Conservation (phyloP, 2,113 vertebrate species). For the Leuciscus idus region DNA sequence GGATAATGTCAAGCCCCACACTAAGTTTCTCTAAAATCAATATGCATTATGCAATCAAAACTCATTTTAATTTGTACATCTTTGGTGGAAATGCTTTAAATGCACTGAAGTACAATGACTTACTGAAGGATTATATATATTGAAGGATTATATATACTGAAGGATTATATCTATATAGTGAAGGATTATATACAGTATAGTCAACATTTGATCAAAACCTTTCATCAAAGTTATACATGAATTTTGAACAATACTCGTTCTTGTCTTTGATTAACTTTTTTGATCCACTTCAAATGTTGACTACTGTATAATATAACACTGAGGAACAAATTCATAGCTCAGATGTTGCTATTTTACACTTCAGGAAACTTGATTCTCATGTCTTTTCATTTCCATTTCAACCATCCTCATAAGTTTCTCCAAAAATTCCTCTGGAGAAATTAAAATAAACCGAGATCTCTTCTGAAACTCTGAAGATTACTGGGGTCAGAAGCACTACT, state of each 20-base stretch:
- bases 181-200: no score
- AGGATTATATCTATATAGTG: not conserved
- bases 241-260: no score
- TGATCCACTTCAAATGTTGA: no score
- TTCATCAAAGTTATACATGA: no score
- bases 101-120: not conserved
- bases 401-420: not conserved
- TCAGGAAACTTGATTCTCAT: not conserved
- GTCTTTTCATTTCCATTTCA: not conserved
- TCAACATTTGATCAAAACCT: no score
- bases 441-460: not conserved
- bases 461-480: not conserved
- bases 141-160: not conserved
- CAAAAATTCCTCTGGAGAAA: not conserved
- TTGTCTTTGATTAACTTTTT: no score
- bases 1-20: not conserved
- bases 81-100: not conserved
- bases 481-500: not conserved
- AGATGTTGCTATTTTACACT: not conserved
- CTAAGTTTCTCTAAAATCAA: not conserved
- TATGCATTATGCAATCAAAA: not conserved
- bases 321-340: not conserved
- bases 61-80: not conserved
- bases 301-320: not conserved
- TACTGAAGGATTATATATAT: not conserved